Conservation (phyloP, 1,140 invertebrate species). For the Cotesia glomerata region DNA sequence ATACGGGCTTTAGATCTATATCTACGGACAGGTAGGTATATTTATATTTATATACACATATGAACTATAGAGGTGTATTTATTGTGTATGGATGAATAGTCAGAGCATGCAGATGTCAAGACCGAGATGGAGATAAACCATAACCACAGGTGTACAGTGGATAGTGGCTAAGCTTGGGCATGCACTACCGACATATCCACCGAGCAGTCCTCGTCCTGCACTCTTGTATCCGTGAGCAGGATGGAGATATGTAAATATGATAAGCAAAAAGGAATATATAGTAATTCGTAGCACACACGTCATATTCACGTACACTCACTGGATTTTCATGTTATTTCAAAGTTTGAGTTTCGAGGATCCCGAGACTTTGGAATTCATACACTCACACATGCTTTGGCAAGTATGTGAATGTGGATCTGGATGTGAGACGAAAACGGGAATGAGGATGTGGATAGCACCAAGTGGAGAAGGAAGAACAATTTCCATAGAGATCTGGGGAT, state of each 20-base stretch:
- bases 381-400: too few relatives aligned
- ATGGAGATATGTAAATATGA: neutral
- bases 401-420: too few relatives aligned
- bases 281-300: constrained; percentile 34
- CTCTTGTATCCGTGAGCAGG: neutral
- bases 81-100: neutral
- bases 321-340: constrained; percentile 51
- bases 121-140: neutral
- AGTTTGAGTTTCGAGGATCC: constrained; percentile 33
- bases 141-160: neutral
- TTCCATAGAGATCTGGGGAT: constrained; percentile 35
- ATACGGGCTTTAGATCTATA: constrained; percentile 1
- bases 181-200: neutral
- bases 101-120: neutral
- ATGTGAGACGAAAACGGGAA: neutral
- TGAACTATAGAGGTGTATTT: too few relatives aligned
- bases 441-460: neutral
- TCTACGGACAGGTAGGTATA: neutral
- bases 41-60: neutral
- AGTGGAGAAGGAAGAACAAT: constrained; percentile 26
- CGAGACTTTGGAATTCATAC: constrained; percentile 19
- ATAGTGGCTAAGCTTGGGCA: neutral
- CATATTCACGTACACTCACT: constrained; percentile 39
- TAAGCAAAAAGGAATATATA: constrained; percentile 9
- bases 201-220: too few relatives aligned